Evolutionary conservation across 1,140 invertebrate genomes (phyloP).

Genomic region (Pogonognathellus flavescens): DNA sequence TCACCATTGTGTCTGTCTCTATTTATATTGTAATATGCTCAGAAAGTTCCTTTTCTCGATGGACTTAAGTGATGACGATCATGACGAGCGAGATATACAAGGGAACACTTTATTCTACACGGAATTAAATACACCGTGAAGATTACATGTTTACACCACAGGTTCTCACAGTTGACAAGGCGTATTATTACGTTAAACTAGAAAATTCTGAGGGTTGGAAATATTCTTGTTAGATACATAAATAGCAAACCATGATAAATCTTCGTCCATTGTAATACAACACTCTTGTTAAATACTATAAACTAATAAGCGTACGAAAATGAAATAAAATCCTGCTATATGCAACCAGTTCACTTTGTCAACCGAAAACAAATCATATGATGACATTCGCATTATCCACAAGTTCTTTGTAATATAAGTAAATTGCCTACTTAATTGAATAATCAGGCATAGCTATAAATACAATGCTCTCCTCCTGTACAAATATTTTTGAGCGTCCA

Average conservation of each 20-base stretch:
- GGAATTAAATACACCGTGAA: constrained; percentile 31
- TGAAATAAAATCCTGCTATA: too few species aligned
- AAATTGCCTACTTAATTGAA: too few species aligned
- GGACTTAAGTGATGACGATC: neutral
- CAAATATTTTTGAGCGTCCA: too few species aligned
- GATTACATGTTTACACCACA: constrained; percentile 31
- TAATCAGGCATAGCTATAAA: too few species aligned
- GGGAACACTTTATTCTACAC: neutral
- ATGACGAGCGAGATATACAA: neutral
- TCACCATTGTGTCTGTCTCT: too few species aligned
- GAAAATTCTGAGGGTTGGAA: neutral
- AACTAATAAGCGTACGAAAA: too few species aligned
- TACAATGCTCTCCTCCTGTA: too few species aligned
- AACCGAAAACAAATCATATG: too few species aligned
- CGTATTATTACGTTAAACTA: neutral
- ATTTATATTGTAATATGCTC: too few species aligned
- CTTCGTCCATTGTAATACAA: neutral
- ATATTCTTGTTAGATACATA: constrained; percentile 17
- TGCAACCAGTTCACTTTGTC: too few species aligned
- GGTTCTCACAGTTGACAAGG: neutral
- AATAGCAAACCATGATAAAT: constrained; percentile 1
- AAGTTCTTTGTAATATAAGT: too few species aligned
- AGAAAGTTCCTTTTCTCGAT: neutral
- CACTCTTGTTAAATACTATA: neutral
- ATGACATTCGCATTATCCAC: too few species aligned